Evolutionary conservation across 2,888 invertebrate species (phyloP).

Genomic region (Xanthorhoe spadicearia): DNA sequence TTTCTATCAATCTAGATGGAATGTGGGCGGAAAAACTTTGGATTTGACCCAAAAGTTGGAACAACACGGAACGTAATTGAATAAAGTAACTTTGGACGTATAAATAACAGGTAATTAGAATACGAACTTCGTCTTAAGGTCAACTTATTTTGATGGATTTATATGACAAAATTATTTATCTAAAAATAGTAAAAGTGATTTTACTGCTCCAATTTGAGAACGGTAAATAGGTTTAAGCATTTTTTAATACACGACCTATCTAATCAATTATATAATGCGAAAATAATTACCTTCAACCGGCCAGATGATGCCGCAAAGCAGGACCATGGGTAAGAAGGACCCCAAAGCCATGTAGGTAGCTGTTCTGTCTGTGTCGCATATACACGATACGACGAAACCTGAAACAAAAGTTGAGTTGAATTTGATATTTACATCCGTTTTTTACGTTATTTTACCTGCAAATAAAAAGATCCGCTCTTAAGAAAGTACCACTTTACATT

Average conservation of each 20-base stretch:
- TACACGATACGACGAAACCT: slow-evolving; percentile 93
- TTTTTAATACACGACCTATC: too few species aligned
- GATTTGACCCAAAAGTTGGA: not conserved
- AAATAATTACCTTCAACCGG: slow-evolving; percentile 94
- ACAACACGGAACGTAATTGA: not conserved
- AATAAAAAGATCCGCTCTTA: too few species aligned
- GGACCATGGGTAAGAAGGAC: slow-evolving; percentile 93
- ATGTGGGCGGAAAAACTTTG: not conserved
- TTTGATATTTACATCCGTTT: too few species aligned
- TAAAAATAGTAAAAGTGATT: not conserved
- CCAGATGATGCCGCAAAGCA: slow-evolving; percentile 97
- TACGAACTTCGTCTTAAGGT: not conserved
- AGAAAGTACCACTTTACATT: too few species aligned
- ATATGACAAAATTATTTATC: not conserved
- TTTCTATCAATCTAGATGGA: not conserved
- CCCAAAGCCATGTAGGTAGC: slow-evolving; percentile 94
- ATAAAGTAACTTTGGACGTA: not conserved
- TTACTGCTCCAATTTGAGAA: too few species aligned
- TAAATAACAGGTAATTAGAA: not conserved
- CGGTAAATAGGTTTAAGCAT: too few species aligned
- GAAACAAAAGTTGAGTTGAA: too few species aligned
- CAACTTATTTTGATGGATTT: not conserved
- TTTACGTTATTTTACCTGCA: too few species aligned
- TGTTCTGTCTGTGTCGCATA: slow-evolving; percentile 92
- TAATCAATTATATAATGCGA: not conserved